These are phyloP conservation scores for Paratrypauchen microcephalus DNA, from an alignment of 2,797 vertebrate species.

Conservation along the genomic window DNA sequence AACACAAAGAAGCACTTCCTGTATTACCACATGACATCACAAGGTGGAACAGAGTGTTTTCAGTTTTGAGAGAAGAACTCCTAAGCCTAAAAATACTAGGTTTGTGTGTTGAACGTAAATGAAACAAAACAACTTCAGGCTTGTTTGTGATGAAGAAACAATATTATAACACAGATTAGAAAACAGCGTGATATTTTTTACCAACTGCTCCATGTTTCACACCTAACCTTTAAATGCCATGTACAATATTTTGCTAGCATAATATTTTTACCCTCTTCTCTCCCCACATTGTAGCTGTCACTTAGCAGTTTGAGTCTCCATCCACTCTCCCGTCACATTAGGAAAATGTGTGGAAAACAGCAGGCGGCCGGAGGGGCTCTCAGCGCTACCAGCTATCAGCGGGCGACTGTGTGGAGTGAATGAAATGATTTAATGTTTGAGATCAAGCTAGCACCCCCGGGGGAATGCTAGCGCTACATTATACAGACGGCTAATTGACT, in stretches of 20 bases:
- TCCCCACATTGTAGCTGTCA: constrained; percentile 12
- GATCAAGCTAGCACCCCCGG: constrained; percentile 64
- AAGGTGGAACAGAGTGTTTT: no score
- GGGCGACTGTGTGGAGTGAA: constrained; percentile 57
- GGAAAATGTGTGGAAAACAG: constrained; percentile 35
- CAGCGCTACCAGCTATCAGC: constrained; percentile 45
- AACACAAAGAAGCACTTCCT: no score
- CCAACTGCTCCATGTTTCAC: neutral
- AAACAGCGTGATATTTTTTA: neutral
- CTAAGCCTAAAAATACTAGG: no score
- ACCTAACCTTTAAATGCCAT: neutral
- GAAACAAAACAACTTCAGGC: no score
- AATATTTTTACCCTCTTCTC: constrained; percentile 5
- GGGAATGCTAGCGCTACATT: constrained; percentile 52
- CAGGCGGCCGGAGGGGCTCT: constrained; percentile 39
- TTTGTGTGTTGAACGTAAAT: no score
- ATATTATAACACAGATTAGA: no score
- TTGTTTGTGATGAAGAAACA: no score
- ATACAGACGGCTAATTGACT: constrained; percentile 73
- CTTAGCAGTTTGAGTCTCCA: constrained; percentile 16
- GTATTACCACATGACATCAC: no score
- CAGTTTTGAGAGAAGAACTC: no score
- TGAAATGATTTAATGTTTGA: constrained; percentile 76
- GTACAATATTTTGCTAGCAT: neutral
- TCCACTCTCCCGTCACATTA: constrained; percentile 33